Percentiles rank a stretch among this genome's conserved stretches.
phyloP scores from a whole-genome alignment of 2,888 invertebrate genomes.

The Alcis repandata region DNA sequence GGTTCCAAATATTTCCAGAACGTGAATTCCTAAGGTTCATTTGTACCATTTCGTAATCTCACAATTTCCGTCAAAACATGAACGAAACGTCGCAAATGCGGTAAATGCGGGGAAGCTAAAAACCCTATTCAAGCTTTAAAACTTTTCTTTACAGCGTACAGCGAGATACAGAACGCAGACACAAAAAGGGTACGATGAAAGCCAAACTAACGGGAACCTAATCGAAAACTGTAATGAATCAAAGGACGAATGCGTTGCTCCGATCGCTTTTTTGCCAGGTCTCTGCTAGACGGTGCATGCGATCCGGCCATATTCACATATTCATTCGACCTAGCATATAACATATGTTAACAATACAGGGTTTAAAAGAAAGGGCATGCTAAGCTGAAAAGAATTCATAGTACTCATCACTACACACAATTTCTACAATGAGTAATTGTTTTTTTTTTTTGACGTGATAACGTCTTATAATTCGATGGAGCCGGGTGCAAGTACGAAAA shows the following conservation, averaged over 20 bases:
- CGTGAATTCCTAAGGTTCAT: no score
- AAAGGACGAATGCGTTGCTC: constrained; percentile 79
- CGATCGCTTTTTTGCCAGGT: constrained; percentile 62
- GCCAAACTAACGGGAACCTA: constrained; percentile 67
- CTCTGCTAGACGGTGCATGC: not conserved
- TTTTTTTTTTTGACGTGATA: no score
- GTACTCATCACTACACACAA: no score
- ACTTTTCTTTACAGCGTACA: constrained; percentile 33
- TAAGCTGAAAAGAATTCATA: no score
- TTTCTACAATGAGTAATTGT: no score
- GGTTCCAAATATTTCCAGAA: no score
- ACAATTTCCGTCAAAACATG: not conserved
- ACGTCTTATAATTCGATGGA: no score
- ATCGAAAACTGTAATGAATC: constrained; percentile 85
- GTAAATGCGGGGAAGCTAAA: no score
- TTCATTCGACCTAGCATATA: not conserved
- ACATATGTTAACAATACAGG: no score
- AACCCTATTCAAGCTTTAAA: constrained; percentile 24
- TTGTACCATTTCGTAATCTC: not conserved
- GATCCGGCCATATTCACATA: constrained; percentile 4
- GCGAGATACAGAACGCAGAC: constrained; percentile 43
- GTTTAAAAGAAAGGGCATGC: no score
- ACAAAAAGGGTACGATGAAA: constrained; percentile 56
- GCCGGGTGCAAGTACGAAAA: no score
- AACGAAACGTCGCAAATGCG: not conserved